A percentile compares a stretch with the other conserved stretches of the same genome.
These are phyloP conservation scores for Tapirus indicus DNA, from an alignment of 2,797 vertebrate genomes.

Conservation along the genomic window DNA sequence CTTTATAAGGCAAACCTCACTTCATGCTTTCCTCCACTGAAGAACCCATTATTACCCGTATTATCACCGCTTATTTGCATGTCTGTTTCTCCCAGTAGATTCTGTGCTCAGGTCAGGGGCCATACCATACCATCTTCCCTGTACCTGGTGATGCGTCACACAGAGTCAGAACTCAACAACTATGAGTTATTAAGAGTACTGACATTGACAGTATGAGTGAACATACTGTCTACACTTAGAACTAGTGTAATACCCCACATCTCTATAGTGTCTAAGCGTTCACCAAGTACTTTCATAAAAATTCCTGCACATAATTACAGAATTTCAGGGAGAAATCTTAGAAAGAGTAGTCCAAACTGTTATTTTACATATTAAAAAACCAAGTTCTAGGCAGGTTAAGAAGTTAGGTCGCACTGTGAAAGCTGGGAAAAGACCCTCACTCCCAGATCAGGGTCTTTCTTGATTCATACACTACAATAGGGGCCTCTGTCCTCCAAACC, in stretches of 20 bases:
- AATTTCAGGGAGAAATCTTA: conserved; percentile 46
- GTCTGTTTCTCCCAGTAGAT: neutral
- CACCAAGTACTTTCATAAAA: neutral
- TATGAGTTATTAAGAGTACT: neutral
- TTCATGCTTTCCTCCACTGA: neutral
- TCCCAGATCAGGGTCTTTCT: neutral
- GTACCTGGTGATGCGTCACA: neutral
- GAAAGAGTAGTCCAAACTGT: neutral
- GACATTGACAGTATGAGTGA: neutral
- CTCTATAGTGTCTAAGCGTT: neutral
- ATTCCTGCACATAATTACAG: neutral
- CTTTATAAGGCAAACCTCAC: neutral
- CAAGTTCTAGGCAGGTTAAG: neutral
- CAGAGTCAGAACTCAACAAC: neutral
- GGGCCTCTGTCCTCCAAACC: neutral
- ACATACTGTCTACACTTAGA: neutral
- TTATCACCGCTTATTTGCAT: neutral
- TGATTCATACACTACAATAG: neutral
- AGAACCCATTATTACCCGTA: neutral
- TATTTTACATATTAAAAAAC: conserved; percentile 40
- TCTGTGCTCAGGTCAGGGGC: neutral
- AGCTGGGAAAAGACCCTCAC: neutral
- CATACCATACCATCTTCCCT: neutral
- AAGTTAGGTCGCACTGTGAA: neutral
- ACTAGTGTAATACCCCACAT: neutral